Conservation (phyloP, 2,888 invertebrate species). For the Stenodera caucasica region DNA sequence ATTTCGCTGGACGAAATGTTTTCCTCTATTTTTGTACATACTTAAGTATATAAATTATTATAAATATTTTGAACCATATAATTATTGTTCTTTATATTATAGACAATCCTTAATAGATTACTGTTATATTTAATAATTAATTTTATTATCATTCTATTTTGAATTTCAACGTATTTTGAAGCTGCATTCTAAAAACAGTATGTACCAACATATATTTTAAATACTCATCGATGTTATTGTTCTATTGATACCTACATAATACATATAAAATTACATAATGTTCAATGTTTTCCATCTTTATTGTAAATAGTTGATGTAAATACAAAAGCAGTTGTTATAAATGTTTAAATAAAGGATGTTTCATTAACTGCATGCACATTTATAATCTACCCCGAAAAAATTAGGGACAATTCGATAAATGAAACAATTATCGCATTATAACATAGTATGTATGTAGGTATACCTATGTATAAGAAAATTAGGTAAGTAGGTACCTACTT, state of each 20-base stretch:
- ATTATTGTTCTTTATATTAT: conserved; percentile 34
- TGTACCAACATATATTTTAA: conserved; percentile 40
- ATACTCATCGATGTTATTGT: conserved; percentile 26
- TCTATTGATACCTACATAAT: conserved; percentile 11
- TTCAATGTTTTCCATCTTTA: conserved; percentile 25
- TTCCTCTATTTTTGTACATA: conserved; percentile 22
- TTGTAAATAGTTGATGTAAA: conserved; percentile 30
- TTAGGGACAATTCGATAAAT: too few species aligned
- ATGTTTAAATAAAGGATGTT: conserved; percentile 30
- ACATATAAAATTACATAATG: conserved; percentile 4
- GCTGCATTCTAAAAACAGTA: conserved; percentile 38
- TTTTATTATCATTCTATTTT: conserved; percentile 15
- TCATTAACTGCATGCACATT: conserved; percentile 23
- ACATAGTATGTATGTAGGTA: too few species aligned
- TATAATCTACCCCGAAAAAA: too few species aligned
- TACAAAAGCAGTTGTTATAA: conserved; percentile 27
- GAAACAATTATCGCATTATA: too few species aligned
- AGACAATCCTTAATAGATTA: conserved; percentile 31
- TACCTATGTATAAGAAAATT: too few species aligned
- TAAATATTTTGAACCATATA: conserved; percentile 34
- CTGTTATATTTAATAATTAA: conserved; percentile 8
- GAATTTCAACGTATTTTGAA: conserved; percentile 34
- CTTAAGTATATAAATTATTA: too few species aligned
- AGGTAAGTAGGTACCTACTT: too few species aligned
- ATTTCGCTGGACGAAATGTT: conserved; percentile 35